Conservation (phyloP, 2,113 vertebrate genomes). For the Rhea pennata region DNA sequence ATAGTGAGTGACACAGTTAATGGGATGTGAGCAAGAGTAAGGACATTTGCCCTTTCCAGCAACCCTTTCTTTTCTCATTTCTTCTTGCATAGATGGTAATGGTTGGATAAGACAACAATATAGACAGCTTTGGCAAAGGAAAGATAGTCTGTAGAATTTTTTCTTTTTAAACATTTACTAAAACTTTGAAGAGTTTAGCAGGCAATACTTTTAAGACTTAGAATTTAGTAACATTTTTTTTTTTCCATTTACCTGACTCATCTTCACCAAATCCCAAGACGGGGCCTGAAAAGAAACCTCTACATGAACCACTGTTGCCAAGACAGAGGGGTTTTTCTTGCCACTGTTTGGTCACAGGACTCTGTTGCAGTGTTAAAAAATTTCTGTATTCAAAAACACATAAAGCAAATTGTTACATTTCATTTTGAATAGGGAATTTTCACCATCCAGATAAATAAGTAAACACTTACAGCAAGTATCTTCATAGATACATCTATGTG, state of each 20-base stretch:
- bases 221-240: not conserved
- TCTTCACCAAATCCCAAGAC: conserved; percentile 97
- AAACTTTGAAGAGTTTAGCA: not conserved
- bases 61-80: not conserved
- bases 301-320: conserved; percentile 86
- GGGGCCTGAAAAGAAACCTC: conserved; percentile 89
- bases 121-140: not conserved
- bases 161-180: not conserved
- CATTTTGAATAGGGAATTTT: not conserved
- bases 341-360: conserved; percentile 86
- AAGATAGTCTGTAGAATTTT: not conserved
- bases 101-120: not conserved
- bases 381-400: conserved; percentile 84
- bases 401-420: conserved; percentile 34
- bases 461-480: not conserved
- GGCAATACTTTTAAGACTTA: not conserved
- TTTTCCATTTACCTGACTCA: conserved; percentile 85
- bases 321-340: conserved; percentile 95
- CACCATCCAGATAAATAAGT: not conserved
- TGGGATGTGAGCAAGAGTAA: not conserved
- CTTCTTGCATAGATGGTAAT: not conserved
- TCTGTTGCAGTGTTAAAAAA: conserved; percentile 94
- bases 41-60: not conserved
- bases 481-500: not conserved
- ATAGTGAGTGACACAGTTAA: not conserved